Evolutionary conservation across 2,888 invertebrate species (phyloP).

Genomic region (Lamellibrachia satsuma): DNA sequence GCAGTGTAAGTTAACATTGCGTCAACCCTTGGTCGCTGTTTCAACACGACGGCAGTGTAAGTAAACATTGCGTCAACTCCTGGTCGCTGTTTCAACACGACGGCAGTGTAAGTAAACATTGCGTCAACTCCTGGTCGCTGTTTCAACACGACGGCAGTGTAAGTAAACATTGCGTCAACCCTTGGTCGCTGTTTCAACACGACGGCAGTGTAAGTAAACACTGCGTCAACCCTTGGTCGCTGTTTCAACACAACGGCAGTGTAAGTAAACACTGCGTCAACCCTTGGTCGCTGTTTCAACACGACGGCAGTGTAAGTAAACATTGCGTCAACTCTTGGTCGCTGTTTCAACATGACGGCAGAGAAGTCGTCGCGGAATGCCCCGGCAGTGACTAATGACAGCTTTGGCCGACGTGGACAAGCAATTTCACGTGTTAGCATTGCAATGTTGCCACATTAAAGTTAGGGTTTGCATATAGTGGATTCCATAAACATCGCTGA

Average conservation of each 20-base stretch:
- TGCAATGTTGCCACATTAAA: not conserved
- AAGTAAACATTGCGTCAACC: too few relatives aligned
- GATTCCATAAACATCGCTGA: constrained; percentile 8
- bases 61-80: too few relatives aligned
- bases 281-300: too few relatives aligned
- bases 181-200: too few relatives aligned
- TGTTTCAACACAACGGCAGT: not conserved
- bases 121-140: too few relatives aligned
- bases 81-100: too few relatives aligned
- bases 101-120: not conserved
- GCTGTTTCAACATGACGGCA: not conserved
- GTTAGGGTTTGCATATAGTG: not conserved
- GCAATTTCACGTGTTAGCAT: not conserved
- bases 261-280: too few relatives aligned
- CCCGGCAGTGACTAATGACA: not conserved
- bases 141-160: not conserved
- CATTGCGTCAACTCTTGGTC: not conserved
- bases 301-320: not conserved
- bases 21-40: too few relatives aligned
- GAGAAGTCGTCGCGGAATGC: not conserved
- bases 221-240: too few relatives aligned
- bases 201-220: not conserved
- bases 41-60: not conserved
- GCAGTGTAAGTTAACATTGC: not conserved
- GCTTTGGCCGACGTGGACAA: not conserved